These are phyloP conservation scores for Gavia stellata DNA, from an alignment of 2,113 vertebrate genomes.

Conservation along the genomic window DNA sequence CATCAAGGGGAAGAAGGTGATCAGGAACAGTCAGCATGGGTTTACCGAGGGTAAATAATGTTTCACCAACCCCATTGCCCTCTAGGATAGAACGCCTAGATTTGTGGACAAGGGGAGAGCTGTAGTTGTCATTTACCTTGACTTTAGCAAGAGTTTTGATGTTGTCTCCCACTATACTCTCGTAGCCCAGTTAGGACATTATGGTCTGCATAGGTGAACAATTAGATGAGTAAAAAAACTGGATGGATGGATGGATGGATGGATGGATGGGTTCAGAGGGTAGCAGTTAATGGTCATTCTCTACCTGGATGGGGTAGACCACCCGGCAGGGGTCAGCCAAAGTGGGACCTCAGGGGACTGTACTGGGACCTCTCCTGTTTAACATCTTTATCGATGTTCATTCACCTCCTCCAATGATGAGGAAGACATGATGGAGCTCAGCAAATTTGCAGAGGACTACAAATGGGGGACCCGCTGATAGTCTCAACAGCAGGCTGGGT, in stretches of 20 bases:
- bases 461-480: neutral
- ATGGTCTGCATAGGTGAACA: neutral
- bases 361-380: neutral
- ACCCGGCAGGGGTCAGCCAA: neutral
- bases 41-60: neutral
- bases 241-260: neutral
- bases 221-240: neutral
- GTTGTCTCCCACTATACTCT: neutral
- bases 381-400: neutral
- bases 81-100: neutral
- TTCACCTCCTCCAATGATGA: neutral
- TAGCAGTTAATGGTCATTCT: neutral
- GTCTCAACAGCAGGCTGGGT: neutral
- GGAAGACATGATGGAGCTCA: neutral
- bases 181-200: neutral
- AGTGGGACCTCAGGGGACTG: neutral
- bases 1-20: neutral
- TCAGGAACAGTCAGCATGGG: neutral
- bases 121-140: neutral
- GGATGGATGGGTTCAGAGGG: neutral
- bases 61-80: neutral
- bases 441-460: neutral
- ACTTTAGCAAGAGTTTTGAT: neutral
- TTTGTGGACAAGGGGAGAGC: neutral
- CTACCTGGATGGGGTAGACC: neutral